Conservation (phyloP, 2,797 vertebrate genomes). For the Rallus crepitans region DNA sequence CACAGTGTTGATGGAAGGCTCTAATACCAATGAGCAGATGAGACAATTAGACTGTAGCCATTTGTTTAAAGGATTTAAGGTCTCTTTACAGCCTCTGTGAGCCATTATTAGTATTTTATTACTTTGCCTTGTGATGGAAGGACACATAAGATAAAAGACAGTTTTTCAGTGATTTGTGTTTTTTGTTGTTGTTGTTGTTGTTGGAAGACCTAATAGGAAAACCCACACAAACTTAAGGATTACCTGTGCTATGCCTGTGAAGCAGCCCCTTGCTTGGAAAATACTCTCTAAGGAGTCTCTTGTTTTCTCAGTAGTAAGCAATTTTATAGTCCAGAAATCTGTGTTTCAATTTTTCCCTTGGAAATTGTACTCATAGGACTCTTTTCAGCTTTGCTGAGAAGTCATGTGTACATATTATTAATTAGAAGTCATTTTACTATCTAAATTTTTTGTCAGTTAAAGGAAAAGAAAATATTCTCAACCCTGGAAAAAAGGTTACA, state of each 20-base stretch:
- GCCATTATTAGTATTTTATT: slow-evolving; percentile 72
- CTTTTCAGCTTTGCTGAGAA: background rate
- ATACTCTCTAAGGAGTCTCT: background rate
- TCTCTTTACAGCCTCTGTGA: slow-evolving; percentile 63
- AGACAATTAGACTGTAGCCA: slow-evolving; percentile 80
- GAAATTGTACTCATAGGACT: background rate
- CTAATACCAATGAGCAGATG: slow-evolving; percentile 71
- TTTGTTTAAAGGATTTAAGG: slow-evolving; percentile 82
- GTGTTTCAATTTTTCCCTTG: background rate
- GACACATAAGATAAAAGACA: slow-evolving; percentile 68
- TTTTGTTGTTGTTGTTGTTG: slow-evolving; percentile 16
- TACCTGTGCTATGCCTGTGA: background rate
- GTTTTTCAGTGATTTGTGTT: background rate
- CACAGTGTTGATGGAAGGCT: slow-evolving; percentile 64
- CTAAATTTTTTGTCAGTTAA: background rate
- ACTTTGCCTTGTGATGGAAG: slow-evolving; percentile 68
- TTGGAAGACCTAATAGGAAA: background rate
- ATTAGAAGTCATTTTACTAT: background rate
- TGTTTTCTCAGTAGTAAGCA: background rate
- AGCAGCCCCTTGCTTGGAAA: background rate
- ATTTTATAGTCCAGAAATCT: background rate
- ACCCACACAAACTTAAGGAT: slow-evolving; percentile 19
- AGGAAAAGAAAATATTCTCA: background rate
- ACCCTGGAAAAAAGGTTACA: background rate
- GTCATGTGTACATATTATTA: background rate